Evolutionary conservation across 2,113 vertebrate genomes (phyloP).

Genomic region (Lepisosteus osseus): DNA sequence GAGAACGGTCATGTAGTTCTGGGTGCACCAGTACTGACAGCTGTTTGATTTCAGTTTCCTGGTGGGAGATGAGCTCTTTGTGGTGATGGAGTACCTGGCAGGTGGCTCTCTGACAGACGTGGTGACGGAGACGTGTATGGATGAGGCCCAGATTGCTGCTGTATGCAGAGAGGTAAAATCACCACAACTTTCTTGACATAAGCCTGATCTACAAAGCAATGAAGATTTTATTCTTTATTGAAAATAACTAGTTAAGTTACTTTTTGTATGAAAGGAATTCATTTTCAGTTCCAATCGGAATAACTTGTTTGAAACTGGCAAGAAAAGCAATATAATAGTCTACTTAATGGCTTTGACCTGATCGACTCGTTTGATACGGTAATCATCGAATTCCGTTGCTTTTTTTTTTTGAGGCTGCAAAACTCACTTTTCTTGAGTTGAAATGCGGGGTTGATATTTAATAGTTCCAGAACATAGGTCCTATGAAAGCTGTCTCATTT

Average conservation of each 20-base stretch:
- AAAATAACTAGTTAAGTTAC: too few species aligned
- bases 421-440: not conserved
- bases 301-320: too few species aligned
- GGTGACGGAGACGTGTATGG: conserved; percentile 97
- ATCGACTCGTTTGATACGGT: too few species aligned
- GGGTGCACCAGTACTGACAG: not conserved
- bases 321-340: too few species aligned
- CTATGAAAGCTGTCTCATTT: not conserved
- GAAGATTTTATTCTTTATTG: too few species aligned
- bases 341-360: too few species aligned
- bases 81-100: conserved; percentile 98
- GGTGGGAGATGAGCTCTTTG: conserved; percentile 92
- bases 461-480: not conserved
- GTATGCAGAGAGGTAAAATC: conserved; percentile 87
- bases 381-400: not conserved
- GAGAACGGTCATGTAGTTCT: too few species aligned
- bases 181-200: too few species aligned
- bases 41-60: conserved; percentile 74
- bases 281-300: too few species aligned
- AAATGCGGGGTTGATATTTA: not conserved
- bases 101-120: conserved; percentile 96
- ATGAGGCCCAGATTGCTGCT: conserved; percentile 95
- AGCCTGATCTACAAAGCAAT: too few species aligned
- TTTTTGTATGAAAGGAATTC: too few species aligned
- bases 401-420: not conserved